Evolutionary conservation across 2,888 invertebrate species (phyloP).

Genomic region (Cephus pygmeus): DNA sequence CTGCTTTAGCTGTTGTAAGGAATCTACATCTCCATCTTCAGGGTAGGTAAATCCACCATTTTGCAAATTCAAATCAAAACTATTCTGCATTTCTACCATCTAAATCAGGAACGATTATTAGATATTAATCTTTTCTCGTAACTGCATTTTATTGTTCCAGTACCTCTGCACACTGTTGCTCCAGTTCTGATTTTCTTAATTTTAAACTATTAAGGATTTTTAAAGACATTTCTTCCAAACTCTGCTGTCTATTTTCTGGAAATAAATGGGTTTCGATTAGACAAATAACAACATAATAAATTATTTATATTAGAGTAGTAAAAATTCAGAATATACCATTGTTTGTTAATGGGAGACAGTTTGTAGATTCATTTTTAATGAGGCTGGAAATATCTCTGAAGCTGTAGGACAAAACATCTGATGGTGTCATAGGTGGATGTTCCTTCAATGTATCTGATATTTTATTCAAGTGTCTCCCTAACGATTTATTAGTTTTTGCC

Average conservation of each 20-base stretch:
- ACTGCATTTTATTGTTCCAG: neutral
- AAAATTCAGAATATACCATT: constrained; percentile 35
- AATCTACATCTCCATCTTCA: constrained; percentile 72
- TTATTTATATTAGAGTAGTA: neutral
- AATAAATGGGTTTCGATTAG: constrained; percentile 13
- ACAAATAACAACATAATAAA: neutral
- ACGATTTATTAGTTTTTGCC: constrained; percentile 71
- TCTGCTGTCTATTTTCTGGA: constrained; percentile 64
- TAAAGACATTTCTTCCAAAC: constrained; percentile 82
- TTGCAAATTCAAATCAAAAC: constrained; percentile 70
- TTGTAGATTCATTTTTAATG: constrained; percentile 35
- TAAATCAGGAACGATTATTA: constrained; percentile 53
- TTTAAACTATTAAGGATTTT: constrained; percentile 77
- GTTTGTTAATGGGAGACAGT: constrained; percentile 29
- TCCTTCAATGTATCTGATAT: constrained; percentile 69
- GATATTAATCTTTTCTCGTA: neutral
- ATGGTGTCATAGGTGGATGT: constrained; percentile 55
- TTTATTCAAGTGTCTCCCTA: constrained; percentile 68
- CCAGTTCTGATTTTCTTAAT: constrained; percentile 76
- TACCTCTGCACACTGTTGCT: constrained; percentile 72
- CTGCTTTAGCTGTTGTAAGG: constrained; percentile 74
- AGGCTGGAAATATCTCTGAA: constrained; percentile 39
- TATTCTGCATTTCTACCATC: constrained; percentile 74
- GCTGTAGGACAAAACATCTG: constrained; percentile 47
- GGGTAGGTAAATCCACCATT: constrained; percentile 74